Evolutionary conservation across 2,797 vertebrate species (phyloP).

Genomic region (Orestias chungarensis): DNA sequence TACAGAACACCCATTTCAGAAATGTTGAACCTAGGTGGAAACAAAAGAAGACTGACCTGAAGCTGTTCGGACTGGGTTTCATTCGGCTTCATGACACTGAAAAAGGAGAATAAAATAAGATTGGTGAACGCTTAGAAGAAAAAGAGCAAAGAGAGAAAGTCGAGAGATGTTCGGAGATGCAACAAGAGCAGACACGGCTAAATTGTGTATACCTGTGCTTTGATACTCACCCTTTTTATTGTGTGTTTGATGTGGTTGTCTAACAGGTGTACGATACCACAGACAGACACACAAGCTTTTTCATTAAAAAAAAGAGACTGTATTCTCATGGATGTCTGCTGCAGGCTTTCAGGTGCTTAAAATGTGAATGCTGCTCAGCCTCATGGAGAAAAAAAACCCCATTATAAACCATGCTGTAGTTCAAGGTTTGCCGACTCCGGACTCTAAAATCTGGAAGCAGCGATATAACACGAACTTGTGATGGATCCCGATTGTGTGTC

Average conservation of each 20-base stretch:
- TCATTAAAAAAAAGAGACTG: neutral
- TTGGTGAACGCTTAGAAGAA: neutral
- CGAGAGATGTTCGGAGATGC: slow-evolving; percentile 2
- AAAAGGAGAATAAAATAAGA: slow-evolving; percentile 12
- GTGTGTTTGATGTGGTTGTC: slow-evolving; percentile 40
- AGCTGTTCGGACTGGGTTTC: slow-evolving; percentile 41
- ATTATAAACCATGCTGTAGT: slow-evolving; percentile 51
- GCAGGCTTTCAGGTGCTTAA: slow-evolving; percentile 26
- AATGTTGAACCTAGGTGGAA: neutral
- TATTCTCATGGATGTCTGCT: slow-evolving; percentile 52
- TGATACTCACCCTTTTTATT: slow-evolving; percentile 2
- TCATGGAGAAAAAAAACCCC: slow-evolving; percentile 33
- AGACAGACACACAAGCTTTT: neutral
- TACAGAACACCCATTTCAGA: neutral
- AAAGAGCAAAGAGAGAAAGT: slow-evolving; percentile 14
- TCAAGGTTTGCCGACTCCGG: slow-evolving; percentile 40
- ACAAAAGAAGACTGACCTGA: slow-evolving; percentile 49
- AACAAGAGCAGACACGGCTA: slow-evolving; percentile 9
- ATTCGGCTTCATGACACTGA: slow-evolving; percentile 57
- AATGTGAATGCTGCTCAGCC: slow-evolving; percentile 17
- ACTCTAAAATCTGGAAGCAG: slow-evolving; percentile 42
- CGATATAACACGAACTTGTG: slow-evolving; percentile 49
- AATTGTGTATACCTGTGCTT: slow-evolving; percentile 5
- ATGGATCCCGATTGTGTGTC: slow-evolving; percentile 53
- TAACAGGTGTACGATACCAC: slow-evolving; percentile 52